Conservation (phyloP, 2,797 vertebrate species). For the Petrocephalus schoutedeni region DNA sequence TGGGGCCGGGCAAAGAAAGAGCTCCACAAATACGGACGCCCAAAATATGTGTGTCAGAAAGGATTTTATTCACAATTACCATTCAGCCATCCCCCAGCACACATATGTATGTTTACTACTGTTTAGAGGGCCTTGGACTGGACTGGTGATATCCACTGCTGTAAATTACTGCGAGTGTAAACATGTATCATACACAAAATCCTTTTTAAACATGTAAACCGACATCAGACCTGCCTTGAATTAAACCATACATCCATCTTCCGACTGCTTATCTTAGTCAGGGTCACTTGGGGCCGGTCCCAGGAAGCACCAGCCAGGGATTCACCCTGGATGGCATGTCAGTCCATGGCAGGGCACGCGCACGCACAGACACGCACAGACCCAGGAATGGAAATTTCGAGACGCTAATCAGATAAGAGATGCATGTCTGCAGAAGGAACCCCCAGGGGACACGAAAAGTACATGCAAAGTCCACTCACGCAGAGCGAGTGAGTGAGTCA, state of each 20-base stretch:
- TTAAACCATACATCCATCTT: background rate
- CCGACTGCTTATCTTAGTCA: background rate
- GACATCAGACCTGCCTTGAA: background rate
- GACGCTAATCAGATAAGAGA: background rate
- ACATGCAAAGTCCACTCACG: background rate
- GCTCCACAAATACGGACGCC: conserved; percentile 28
- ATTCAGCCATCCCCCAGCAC: conserved; percentile 39
- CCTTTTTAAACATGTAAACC: conserved; percentile 7
- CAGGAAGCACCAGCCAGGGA: background rate
- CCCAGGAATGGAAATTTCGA: background rate
- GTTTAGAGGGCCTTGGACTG: background rate
- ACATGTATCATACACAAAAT: background rate
- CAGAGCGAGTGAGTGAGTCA: background rate
- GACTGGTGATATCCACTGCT: background rate
- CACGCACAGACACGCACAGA: background rate
- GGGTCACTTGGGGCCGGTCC: background rate
- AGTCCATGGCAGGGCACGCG: background rate
- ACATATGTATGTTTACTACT: conserved; percentile 33
- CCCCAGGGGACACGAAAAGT: background rate
- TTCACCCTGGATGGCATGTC: background rate
- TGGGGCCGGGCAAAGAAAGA: conserved; percentile 39
- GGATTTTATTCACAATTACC: conserved; percentile 61
- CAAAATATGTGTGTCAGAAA: conserved; percentile 53
- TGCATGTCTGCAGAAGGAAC: background rate
- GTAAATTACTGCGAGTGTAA: background rate